A percentile compares a stretch with the other conserved stretches of the same genome.
Conservation (phyloP, 2,888 invertebrate genomes). For the Eilema sororculum region DNA sequence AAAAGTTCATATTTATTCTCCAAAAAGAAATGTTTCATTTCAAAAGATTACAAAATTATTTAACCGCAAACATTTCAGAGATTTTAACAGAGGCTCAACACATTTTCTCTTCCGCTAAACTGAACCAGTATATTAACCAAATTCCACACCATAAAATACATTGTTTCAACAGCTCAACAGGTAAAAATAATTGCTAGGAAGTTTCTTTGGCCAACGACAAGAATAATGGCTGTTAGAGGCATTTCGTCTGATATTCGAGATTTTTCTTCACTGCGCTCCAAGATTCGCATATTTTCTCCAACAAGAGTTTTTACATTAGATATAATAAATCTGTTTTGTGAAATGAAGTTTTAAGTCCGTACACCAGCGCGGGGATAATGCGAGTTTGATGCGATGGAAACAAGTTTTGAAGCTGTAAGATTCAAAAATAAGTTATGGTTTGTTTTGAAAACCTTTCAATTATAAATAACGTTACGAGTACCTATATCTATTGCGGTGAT, state of each 20-base stretch:
- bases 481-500: background rate
- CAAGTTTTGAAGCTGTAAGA: slow-evolving; percentile 32
- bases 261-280: slow-evolving; percentile 55
- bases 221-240: slow-evolving; percentile 53
- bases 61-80: slow-evolving; percentile 43
- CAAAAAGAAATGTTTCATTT: slow-evolving; percentile 32
- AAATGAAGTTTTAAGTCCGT: slow-evolving; percentile 55
- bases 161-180: slow-evolving; percentile 68
- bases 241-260: slow-evolving; percentile 53
- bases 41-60: slow-evolving; percentile 46
- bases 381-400: slow-evolving; percentile 50
- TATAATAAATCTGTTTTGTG: slow-evolving; percentile 63
- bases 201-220: slow-evolving; percentile 54
- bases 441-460: slow-evolving; percentile 1
- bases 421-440: slow-evolving; percentile 8
- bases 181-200: slow-evolving; percentile 68
- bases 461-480: background rate
- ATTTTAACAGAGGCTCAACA: slow-evolving; percentile 56
- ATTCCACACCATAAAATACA: slow-evolving; percentile 65
- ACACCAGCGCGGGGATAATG: slow-evolving; percentile 42
- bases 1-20: slow-evolving; percentile 21
- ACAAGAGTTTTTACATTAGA: slow-evolving; percentile 60
- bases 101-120: slow-evolving; percentile 62
- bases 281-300: slow-evolving; percentile 60
- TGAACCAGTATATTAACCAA: slow-evolving; percentile 63